phyloP scores from a whole-genome alignment of 2,797 vertebrate species.

The Chrysocyon brachyurus region DNA sequence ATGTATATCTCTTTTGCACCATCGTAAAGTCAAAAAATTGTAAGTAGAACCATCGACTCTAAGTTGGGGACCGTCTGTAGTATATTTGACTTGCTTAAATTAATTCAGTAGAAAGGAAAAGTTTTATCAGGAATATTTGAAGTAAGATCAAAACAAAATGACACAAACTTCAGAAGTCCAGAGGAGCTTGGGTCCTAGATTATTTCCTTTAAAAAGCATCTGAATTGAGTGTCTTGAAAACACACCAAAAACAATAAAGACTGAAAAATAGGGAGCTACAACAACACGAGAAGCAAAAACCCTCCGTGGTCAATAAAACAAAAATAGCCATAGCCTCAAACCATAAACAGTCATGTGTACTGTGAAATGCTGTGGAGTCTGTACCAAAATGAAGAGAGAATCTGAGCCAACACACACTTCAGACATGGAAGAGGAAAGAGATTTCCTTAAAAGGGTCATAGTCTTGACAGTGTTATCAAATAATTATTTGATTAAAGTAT shows the following conservation, averaged over 20 bases:
- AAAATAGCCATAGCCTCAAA: constrained; percentile 50
- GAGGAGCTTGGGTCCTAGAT: neutral
- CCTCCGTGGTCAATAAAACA: constrained; percentile 41
- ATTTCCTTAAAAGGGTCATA: constrained; percentile 1
- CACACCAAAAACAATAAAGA: constrained; percentile 31
- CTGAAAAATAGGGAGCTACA: constrained; percentile 12
- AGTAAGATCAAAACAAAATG: constrained; percentile 36
- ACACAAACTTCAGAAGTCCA: neutral
- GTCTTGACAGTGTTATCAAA: neutral
- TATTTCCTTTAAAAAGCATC: neutral
- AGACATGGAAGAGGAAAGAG: neutral
- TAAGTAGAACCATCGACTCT: neutral
- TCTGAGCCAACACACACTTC: neutral
- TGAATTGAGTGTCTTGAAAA: constrained; percentile 40
- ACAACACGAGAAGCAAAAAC: constrained; percentile 8
- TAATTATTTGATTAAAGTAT: neutral
- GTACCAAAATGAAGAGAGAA: neutral
- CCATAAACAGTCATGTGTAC: neutral
- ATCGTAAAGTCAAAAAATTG: neutral
- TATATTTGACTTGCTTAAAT: constrained; percentile 45
- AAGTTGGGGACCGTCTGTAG: neutral
- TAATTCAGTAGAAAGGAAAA: constrained; percentile 26
- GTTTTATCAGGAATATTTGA: constrained; percentile 6
- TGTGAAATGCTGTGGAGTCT: neutral
- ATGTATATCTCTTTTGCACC: neutral